A percentile compares a stretch with the other conserved stretches of the same genome.
These are phyloP conservation scores for Zaprionus camerounensis DNA, from an alignment of 1,140 invertebrate genomes.

Conservation along the genomic window DNA sequence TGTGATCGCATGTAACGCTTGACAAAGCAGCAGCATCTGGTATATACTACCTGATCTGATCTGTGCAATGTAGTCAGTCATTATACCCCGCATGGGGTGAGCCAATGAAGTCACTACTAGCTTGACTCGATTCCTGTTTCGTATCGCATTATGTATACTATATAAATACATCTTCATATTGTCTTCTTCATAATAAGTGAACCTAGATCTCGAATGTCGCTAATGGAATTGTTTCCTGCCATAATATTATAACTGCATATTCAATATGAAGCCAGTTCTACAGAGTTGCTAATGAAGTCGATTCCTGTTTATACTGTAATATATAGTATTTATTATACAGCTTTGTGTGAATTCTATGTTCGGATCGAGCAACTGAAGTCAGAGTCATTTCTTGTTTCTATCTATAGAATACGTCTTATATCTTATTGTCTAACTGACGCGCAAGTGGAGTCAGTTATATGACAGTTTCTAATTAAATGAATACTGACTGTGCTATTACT, in stretches of 20 bases:
- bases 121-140: not conserved
- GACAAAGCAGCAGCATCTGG: not conserved
- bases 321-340: not conserved
- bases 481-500: not conserved
- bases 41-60: too few relatives aligned
- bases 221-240: not conserved
- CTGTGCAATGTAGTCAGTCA: not conserved
- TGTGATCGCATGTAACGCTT: not conserved
- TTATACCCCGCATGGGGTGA: not conserved
- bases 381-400: not conserved
- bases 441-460: not conserved
- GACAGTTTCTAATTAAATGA: not conserved
- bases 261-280: not conserved
- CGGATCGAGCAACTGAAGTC: not conserved
- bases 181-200: not conserved
- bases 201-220: not conserved
- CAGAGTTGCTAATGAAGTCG: slow-evolving; percentile 1
- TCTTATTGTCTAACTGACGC: not conserved
- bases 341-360: not conserved
- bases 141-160: too few relatives aligned
- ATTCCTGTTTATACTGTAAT: not conserved
- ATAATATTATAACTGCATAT: slow-evolving; percentile 1
- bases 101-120: not conserved
- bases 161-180: not conserved
- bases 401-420: not conserved